Conservation (phyloP, 2,113 vertebrate species). For the Phylloscopus trochiloides region DNA sequence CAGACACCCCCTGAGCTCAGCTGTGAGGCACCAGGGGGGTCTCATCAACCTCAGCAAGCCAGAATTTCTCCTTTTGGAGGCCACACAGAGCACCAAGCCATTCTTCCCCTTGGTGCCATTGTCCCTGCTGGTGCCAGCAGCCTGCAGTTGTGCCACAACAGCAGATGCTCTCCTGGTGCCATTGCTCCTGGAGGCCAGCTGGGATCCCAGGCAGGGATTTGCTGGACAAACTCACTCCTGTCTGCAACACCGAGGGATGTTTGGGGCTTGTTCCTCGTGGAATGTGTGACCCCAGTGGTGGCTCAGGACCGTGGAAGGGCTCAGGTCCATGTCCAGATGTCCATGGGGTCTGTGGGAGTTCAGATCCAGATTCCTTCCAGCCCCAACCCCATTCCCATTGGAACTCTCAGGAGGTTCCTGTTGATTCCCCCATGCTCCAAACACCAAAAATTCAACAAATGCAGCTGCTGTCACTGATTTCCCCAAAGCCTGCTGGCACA, state of each 20-base stretch:
- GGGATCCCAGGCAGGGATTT: neutral
- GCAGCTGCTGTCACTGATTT: neutral
- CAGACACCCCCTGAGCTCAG: neutral
- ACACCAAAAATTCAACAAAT: neutral
- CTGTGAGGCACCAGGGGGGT: accelerated
- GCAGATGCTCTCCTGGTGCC: neutral
- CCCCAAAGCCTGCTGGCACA: neutral
- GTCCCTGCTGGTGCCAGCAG: accelerated
- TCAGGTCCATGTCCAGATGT: neutral
- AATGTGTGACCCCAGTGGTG: accelerated
- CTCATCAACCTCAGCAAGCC: neutral
- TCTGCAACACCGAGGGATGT: neutral
- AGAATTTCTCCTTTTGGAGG: neutral
- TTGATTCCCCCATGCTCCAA: neutral
- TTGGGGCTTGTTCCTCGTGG: accelerated
- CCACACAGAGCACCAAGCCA: neutral
- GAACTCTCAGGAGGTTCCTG: neutral
- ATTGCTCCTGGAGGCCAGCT: accelerated
- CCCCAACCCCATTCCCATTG: accelerated
- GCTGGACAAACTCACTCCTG: neutral
- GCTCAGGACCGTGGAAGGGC: neutral
- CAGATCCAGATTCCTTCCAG: neutral
- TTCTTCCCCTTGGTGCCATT: neutral
- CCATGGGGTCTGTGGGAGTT: neutral
- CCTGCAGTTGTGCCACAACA: accelerated